Evolutionary conservation across 2,113 vertebrate species (phyloP).

Genomic region (Corythornis cristatus): DNA sequence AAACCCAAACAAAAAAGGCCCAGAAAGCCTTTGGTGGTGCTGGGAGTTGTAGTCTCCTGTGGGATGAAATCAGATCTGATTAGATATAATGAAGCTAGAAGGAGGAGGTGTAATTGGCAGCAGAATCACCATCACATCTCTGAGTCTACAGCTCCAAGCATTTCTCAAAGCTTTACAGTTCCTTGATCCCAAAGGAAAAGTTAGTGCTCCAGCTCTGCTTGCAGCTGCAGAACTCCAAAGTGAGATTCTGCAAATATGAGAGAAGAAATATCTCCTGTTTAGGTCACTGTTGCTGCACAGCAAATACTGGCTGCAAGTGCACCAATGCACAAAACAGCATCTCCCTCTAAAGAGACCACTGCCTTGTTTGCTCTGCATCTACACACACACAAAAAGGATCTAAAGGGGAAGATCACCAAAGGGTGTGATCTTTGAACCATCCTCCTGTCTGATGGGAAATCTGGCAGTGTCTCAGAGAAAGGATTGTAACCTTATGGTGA

Average conservation of each 20-base stretch:
- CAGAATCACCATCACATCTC: background rate
- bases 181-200: constrained; percentile 23
- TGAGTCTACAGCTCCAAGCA: constrained; percentile 17
- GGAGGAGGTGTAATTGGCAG: background rate
- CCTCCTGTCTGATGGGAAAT: background rate
- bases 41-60: background rate
- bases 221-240: background rate
- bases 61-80: constrained; percentile 3
- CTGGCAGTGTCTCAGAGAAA: background rate
- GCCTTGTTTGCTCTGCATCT: background rate
- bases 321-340: background rate
- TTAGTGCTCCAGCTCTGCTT: background rate
- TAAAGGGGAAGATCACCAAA: background rate
- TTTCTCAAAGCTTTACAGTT: constrained; percentile 8
- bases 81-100: background rate
- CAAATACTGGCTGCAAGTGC: background rate
- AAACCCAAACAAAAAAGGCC: background rate
- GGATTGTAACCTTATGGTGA: background rate
- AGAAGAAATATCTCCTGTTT: background rate
- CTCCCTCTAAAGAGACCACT: background rate
- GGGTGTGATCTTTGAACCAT: background rate
- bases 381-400: background rate
- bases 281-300: background rate
- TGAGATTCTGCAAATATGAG: background rate
- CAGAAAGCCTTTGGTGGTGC: background rate